Conservation (phyloP, 2,888 invertebrate species). For the Crossocerus cetratus region DNA sequence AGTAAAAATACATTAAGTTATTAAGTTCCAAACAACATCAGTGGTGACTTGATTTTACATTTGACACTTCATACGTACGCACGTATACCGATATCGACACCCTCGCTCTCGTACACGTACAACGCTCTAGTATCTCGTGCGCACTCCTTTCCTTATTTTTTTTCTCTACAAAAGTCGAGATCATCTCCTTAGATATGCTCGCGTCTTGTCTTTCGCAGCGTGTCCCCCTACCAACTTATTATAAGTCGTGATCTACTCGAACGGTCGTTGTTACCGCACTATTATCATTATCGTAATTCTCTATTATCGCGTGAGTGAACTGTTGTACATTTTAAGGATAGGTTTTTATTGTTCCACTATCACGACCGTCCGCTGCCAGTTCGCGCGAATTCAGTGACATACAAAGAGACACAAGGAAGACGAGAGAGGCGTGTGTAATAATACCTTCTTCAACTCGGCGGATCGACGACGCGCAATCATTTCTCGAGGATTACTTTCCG, state of each 20-base stretch:
- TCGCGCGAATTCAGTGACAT: conserved; percentile 22
- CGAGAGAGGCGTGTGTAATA: conserved; percentile 13
- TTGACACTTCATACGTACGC: conserved; percentile 46
- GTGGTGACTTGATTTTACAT: conserved; percentile 69
- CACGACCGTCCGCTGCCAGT: conserved; percentile 31
- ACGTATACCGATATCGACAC: conserved; percentile 34
- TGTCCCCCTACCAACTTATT: background rate
- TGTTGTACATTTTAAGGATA: conserved; percentile 16
- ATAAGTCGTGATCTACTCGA: conserved; percentile 8
- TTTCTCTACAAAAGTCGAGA: conserved; percentile 20
- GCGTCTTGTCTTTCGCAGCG: background rate
- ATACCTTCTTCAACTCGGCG: conserved; percentile 6
- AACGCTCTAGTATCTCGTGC: conserved; percentile 11
- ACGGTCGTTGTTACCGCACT: conserved; percentile 31
- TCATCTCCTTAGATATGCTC: background rate
- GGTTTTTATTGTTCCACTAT: conserved; percentile 17
- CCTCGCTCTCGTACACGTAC: conserved; percentile 30
- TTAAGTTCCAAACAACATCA: conserved; percentile 71
- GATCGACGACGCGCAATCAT: conserved; percentile 2
- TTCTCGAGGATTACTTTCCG: conserved; percentile 12
- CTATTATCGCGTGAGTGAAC: conserved; percentile 40
- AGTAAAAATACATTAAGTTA: conserved; percentile 71
- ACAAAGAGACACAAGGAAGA: conserved; percentile 8
- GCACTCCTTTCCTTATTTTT: conserved; percentile 27
- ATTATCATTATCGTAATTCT: conserved; percentile 19